phyloP scores from a whole-genome alignment of 1,140 invertebrate genomes.

The Anthonomus grandis region DNA sequence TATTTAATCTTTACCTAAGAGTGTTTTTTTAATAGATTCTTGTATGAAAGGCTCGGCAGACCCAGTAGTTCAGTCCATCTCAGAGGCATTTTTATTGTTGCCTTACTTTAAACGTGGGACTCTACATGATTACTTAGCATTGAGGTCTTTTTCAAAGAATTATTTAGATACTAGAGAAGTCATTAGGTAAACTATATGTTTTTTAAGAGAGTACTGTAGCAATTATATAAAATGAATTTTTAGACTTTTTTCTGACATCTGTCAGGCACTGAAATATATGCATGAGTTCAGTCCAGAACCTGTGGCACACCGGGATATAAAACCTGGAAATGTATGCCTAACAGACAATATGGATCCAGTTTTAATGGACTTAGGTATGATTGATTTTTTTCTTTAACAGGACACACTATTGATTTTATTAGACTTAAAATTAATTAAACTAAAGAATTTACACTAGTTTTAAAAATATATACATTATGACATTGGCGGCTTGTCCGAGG shows the following conservation, averaged over 20 bases:
- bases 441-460: not conserved
- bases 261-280: slow-evolving; percentile 71
- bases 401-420: not conserved
- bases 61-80: slow-evolving; percentile 64
- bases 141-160: slow-evolving; percentile 56
- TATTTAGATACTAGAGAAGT: slow-evolving; percentile 64
- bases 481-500: too few relatives aligned
- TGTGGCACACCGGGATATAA: slow-evolving; percentile 79
- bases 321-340: slow-evolving; percentile 79
- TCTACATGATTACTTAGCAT: slow-evolving; percentile 67
- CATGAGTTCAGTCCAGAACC: slow-evolving; percentile 71
- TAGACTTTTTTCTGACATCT: slow-evolving; percentile 70
- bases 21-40: slow-evolving; percentile 52
- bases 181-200: slow-evolving; percentile 12
- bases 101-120: slow-evolving; percentile 81
- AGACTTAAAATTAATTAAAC: not conserved
- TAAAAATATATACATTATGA: too few relatives aligned
- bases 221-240: slow-evolving; percentile 40
- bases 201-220: not conserved
- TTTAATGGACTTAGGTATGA: slow-evolving; percentile 76
- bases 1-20: not conserved
- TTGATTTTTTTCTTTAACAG: not conserved
- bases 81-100: slow-evolving; percentile 72
- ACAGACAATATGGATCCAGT: slow-evolving; percentile 68
- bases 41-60: slow-evolving; percentile 60